Evolutionary conservation across 2,113 vertebrate species (phyloP).

Genomic region (Galbula dea): DNA sequence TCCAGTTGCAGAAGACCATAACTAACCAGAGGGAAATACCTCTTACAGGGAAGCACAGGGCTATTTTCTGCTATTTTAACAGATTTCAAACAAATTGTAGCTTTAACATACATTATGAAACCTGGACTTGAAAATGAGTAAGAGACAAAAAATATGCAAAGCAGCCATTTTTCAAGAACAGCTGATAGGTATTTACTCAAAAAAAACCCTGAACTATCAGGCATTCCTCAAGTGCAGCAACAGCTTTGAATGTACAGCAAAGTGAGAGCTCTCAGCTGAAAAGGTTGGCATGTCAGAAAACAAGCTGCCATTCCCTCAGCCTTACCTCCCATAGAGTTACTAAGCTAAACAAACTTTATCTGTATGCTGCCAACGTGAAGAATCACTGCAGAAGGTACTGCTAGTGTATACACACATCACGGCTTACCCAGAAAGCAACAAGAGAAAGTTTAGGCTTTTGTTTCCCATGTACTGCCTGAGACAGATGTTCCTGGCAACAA

Average conservation of each 20-base stretch:
- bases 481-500: not conserved
- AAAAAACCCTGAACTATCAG: not conserved
- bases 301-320: not conserved
- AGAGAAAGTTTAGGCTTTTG: not conserved
- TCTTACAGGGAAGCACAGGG: not conserved
- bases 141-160: not conserved
- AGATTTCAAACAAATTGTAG: not conserved
- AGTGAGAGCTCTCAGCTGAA: not conserved
- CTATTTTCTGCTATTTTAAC: not conserved
- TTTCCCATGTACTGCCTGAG: not conserved
- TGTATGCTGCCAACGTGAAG: not conserved
- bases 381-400: not conserved
- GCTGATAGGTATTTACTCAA: not conserved
- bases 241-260: not conserved
- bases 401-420: not conserved
- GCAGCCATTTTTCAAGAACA: not conserved
- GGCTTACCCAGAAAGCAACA: not conserved
- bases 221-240: not conserved
- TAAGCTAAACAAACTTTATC: slow-evolving; percentile 10
- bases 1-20: not conserved
- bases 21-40: not conserved
- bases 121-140: not conserved
- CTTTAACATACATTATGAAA: not conserved
- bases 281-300: slow-evolving; percentile 6
- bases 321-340: not conserved